Evolutionary conservation across 2,888 invertebrate genomes (phyloP).

Genomic region (Augochlorella aurata): DNA sequence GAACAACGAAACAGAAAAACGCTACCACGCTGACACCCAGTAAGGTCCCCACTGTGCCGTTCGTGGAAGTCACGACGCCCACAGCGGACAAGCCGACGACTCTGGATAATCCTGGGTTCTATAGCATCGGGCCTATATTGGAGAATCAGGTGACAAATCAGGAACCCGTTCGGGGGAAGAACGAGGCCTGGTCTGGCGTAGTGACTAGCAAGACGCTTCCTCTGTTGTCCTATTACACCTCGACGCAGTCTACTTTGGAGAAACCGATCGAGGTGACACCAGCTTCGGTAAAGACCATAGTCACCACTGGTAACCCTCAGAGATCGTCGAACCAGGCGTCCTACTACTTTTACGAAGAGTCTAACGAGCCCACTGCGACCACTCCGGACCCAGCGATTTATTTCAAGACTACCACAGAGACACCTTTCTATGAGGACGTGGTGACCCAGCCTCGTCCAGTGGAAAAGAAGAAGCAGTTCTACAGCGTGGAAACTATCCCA

Average conservation of each 20-base stretch:
- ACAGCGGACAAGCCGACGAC: slow-evolving; percentile 56
- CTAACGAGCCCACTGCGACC: slow-evolving; percentile 69
- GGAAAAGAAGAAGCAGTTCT: slow-evolving; percentile 66
- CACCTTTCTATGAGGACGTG: slow-evolving; percentile 65
- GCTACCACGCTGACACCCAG: slow-evolving; percentile 29
- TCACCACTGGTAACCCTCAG: slow-evolving; percentile 65
- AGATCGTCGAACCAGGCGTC: slow-evolving; percentile 82
- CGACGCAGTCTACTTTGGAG: slow-evolving; percentile 78
- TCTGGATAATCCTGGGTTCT: slow-evolving; percentile 65
- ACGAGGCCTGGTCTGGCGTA: slow-evolving; percentile 78
- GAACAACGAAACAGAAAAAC: slow-evolving; percentile 53
- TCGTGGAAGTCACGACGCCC: slow-evolving; percentile 71
- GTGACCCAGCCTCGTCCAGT: slow-evolving; percentile 52
- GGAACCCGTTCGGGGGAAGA: slow-evolving; percentile 72
- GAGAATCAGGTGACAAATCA: slow-evolving; percentile 77
- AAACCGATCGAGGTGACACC: slow-evolving; percentile 75
- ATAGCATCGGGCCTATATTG: slow-evolving; percentile 62
- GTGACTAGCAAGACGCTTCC: slow-evolving; percentile 86
- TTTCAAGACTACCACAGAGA: slow-evolving; percentile 72
- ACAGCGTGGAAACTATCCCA: slow-evolving; percentile 64
- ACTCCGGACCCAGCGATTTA: slow-evolving; percentile 68
- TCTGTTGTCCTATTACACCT: slow-evolving; percentile 85
- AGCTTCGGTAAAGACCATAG: slow-evolving; percentile 67
- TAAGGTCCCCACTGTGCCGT: slow-evolving; percentile 43
- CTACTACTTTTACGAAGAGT: slow-evolving; percentile 88